Conservation (phyloP, 1,140 invertebrate genomes). For the Aphaenogaster ashmeadi region DNA sequence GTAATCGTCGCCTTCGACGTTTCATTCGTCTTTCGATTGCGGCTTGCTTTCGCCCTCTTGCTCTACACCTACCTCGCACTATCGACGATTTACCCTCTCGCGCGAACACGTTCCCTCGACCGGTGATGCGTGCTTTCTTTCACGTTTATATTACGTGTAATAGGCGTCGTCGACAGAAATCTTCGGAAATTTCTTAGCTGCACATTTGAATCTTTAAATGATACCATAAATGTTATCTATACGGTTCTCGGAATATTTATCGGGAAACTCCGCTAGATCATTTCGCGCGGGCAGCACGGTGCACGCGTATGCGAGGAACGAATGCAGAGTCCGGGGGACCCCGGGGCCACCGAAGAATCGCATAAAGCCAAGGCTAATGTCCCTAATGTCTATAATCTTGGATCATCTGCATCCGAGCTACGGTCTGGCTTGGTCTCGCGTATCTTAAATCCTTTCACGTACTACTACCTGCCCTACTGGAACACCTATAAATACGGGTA, state of each 20-base stretch:
- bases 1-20: conserved; percentile 64
- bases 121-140: conserved; percentile 19
- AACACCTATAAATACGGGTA: conserved; percentile 51
- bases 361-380: conserved; percentile 74
- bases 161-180: background rate
- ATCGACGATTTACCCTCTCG: conserved; percentile 23
- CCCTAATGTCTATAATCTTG: conserved; percentile 79
- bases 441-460: conserved; percentile 60
- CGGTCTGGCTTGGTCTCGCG: conserved; percentile 12
- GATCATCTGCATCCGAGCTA: conserved; percentile 75
- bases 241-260: conserved; percentile 19
- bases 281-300: conserved; percentile 19
- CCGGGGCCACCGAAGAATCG: conserved; percentile 66
- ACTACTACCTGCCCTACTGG: conserved; percentile 32
- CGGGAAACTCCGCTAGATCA: conserved; percentile 9
- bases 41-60: conserved; percentile 31
- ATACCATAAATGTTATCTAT: conserved; percentile 78
- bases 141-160: background rate
- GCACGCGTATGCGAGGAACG: conserved; percentile 35
- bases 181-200: background rate
- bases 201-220: conserved; percentile 47
- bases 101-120: conserved; percentile 6
- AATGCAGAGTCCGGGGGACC: background rate
- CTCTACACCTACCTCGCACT: conserved; percentile 18
- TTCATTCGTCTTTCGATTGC: conserved; percentile 69